A percentile compares a stretch with the other conserved stretches of the same genome.
phyloP scores from a whole-genome alignment of 2,888 invertebrate genomes.

The Hydriomena furcata region DNA sequence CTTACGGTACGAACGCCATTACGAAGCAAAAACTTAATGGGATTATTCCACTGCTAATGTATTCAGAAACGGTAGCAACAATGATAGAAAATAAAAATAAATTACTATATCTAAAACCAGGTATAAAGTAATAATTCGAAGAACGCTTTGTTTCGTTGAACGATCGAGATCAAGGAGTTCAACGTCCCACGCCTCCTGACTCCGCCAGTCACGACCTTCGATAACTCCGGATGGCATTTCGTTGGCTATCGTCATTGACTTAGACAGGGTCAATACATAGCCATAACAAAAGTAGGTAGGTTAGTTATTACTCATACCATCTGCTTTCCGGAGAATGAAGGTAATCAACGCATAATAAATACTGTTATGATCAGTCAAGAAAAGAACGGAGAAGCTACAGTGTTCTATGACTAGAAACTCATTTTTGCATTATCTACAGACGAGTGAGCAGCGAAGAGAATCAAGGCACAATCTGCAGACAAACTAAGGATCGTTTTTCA shows the following conservation, averaged over 20 bases:
- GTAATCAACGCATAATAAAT: too few relatives aligned
- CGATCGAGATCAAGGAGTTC: conserved; percentile 36
- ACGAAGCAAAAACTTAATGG: conserved; percentile 6
- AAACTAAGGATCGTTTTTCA: conserved; percentile 15
- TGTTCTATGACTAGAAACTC: too few relatives aligned
- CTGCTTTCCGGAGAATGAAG: too few relatives aligned
- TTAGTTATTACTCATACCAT: too few relatives aligned
- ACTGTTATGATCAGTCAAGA: too few relatives aligned
- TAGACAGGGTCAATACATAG: too few relatives aligned
- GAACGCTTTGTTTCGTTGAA: conserved; percentile 2
- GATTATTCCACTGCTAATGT: conserved; percentile 11
- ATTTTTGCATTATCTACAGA: conserved; percentile 15
- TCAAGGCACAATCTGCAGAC: conserved; percentile 16
- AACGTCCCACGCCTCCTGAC: conserved; percentile 37
- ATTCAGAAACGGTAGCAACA: conserved; percentile 12
- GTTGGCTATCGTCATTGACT: conserved; percentile 29
- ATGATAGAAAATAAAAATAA: too few relatives aligned
- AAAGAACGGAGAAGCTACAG: too few relatives aligned
- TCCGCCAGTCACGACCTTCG: conserved; percentile 53
- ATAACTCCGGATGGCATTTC: conserved; percentile 44
- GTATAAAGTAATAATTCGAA: conserved; percentile 4
- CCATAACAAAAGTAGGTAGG: too few relatives aligned
- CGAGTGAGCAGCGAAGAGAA: conserved; percentile 18
- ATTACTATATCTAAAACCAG: conserved; percentile 2
- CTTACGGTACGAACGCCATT: background rate